Evolutionary conservation across 2,797 vertebrate genomes (phyloP).

Genomic region (Apogon talboti): DNA sequence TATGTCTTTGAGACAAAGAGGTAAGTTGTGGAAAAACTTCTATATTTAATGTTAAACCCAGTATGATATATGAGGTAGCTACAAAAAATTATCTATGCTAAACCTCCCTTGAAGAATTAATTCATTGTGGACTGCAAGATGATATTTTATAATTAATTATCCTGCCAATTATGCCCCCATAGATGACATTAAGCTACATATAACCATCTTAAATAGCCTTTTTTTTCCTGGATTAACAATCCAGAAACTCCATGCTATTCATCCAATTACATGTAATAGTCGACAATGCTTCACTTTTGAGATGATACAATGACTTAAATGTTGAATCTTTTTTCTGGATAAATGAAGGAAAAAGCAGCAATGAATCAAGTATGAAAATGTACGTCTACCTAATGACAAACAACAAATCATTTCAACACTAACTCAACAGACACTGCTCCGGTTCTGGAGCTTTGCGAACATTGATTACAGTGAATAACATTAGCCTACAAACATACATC

Average conservation of each 20-base stretch:
- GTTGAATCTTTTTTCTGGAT: background rate
- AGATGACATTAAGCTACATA: constrained; percentile 6
- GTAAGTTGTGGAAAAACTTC: constrained; percentile 11
- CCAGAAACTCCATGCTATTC: no score
- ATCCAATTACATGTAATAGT: background rate
- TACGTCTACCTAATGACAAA: no score
- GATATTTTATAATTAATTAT: background rate
- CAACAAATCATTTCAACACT: background rate
- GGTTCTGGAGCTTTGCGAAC: background rate
- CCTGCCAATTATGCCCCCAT: background rate
- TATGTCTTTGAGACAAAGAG: constrained; percentile 33
- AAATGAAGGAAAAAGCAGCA: background rate
- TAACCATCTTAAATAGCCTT: constrained; percentile 11
- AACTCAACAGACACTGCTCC: background rate
- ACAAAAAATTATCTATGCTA: background rate
- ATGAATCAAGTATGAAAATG: background rate
- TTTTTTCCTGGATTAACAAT: background rate
- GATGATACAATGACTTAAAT: background rate
- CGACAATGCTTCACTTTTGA: background rate
- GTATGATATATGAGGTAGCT: background rate
- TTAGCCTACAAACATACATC: background rate
- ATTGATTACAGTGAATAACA: background rate
- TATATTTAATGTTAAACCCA: background rate
- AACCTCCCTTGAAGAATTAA: constrained; percentile 4
- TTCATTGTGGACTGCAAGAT: background rate